Evolutionary conservation across 2,113 vertebrate species (phyloP).

Genomic region (Etheostoma cragini): DNA sequence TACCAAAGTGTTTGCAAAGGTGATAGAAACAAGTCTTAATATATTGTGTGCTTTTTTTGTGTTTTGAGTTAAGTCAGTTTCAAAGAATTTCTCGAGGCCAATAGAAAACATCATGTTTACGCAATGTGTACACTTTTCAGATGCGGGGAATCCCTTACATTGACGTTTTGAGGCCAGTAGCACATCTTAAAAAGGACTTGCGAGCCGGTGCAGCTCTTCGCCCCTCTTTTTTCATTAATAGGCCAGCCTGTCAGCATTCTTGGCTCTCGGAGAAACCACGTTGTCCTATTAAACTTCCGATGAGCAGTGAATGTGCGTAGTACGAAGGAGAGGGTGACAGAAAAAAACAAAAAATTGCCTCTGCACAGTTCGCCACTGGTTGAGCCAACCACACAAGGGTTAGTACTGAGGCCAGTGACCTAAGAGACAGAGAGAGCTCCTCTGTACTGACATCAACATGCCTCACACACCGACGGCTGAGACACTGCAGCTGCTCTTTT

Average conservation of each 20-base stretch:
- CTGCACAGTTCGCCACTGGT: slow-evolving; percentile 6
- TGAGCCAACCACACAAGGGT: slow-evolving; percentile 42
- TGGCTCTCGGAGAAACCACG: slow-evolving; percentile 66
- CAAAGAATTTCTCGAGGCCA: not conserved
- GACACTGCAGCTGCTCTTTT: slow-evolving; percentile 74
- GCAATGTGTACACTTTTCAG: not conserved
- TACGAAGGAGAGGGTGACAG: slow-evolving; percentile 22
- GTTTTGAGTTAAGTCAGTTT: not conserved
- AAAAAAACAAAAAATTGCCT: not conserved
- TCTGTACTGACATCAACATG: slow-evolving; percentile 68
- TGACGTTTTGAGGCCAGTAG: slow-evolving; percentile 57
- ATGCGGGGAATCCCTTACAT: slow-evolving; percentile 54
- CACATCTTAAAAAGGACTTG: slow-evolving; percentile 43
- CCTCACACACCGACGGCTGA: slow-evolving; percentile 68
- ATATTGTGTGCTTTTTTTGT: no score
- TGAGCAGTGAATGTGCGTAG: slow-evolving; percentile 43
- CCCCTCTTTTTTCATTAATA: slow-evolving; percentile 60
- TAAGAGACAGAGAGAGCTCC: slow-evolving; percentile 55
- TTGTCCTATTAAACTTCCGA: slow-evolving; percentile 78
- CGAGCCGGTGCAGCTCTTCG: slow-evolving; percentile 39
- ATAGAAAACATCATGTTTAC: not conserved
- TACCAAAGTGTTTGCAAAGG: slow-evolving; percentile 9
- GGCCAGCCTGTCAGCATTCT: slow-evolving; percentile 49
- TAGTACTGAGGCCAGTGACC: slow-evolving; percentile 24
- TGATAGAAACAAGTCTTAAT: not conserved